phyloP scores from a whole-genome alignment of 2,888 invertebrate genomes.

The Trachelus iudaicus region DNA sequence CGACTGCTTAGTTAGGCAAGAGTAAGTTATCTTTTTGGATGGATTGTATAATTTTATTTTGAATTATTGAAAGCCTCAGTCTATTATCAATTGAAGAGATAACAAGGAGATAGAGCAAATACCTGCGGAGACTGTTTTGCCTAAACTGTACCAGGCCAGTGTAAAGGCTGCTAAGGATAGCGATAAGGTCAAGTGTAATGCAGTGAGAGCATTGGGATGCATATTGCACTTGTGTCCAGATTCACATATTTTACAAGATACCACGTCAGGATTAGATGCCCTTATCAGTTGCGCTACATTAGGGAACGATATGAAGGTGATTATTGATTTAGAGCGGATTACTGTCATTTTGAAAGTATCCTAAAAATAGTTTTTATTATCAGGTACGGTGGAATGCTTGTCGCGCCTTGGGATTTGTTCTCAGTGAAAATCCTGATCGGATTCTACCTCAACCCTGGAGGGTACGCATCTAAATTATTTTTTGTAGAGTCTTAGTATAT shows the following conservation, averaged over 20 bases:
- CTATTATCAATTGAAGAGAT: conserved; percentile 61
- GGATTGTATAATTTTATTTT: conserved; percentile 27
- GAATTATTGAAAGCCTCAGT: conserved; percentile 23
- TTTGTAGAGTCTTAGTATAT: conserved; percentile 2
- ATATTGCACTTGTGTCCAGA: conserved; percentile 73
- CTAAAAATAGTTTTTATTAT: conserved; percentile 20
- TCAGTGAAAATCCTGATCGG: conserved; percentile 69
- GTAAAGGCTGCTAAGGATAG: conserved; percentile 76
- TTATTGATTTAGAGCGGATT: conserved; percentile 9
- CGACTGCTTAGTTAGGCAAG: conserved; percentile 80
- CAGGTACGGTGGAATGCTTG: conserved; percentile 91
- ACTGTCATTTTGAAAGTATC: neutral
- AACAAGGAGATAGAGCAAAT: conserved; percentile 73
- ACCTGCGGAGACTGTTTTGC: conserved; percentile 73
- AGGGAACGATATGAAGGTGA: conserved; percentile 82
- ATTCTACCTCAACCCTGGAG: conserved; percentile 62
- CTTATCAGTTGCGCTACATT: conserved; percentile 77
- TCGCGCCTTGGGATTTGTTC: conserved; percentile 84
- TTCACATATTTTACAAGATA: conserved; percentile 67
- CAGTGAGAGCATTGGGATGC: conserved; percentile 84
- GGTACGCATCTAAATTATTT: conserved; percentile 51
- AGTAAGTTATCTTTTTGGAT: conserved; percentile 65
- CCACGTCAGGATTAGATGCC: conserved; percentile 74
- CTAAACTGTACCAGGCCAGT: conserved; percentile 76
- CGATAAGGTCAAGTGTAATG: conserved; percentile 86